phyloP scores from a whole-genome alignment of 2,113 vertebrate species.

The Larimichthys polyactis region DNA sequence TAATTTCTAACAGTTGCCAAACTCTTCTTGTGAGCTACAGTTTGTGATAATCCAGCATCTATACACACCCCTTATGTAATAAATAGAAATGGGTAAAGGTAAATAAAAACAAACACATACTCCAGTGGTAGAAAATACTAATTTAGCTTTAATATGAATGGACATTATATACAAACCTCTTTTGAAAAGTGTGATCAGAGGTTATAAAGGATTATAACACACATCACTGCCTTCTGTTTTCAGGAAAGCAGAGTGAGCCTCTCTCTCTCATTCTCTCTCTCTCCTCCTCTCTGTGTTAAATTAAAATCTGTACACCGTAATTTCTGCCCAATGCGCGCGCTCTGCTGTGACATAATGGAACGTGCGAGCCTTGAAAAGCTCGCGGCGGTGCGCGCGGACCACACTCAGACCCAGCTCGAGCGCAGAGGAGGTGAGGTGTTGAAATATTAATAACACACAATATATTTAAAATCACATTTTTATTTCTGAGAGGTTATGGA shows the following conservation, averaged over 20 bases:
- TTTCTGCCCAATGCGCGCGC: conserved; percentile 81
- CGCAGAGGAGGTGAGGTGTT: conserved; percentile 59
- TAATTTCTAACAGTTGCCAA: neutral
- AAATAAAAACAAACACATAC: neutral
- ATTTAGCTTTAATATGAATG: neutral
- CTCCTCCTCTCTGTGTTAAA: conserved; percentile 68
- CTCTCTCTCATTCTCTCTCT: neutral
- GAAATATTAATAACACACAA: neutral
- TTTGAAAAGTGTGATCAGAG: neutral
- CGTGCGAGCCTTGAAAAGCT: conserved; percentile 81
- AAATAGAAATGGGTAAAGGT: neutral
- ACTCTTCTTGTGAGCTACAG: neutral
- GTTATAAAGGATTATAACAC: too few species aligned
- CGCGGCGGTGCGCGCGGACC: conserved; percentile 37
- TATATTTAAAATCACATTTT: neutral
- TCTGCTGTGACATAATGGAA: conserved; percentile 87
- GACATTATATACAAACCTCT: neutral
- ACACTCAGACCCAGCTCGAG: neutral
- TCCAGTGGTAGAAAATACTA: neutral
- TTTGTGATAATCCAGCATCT: neutral
- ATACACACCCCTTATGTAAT: neutral
- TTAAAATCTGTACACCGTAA: conserved; percentile 75
- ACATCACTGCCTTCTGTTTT: neutral
- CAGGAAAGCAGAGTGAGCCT: conserved; percentile 51
- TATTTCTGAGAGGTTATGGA: conserved; percentile 57